Evolutionary conservation across 2,113 vertebrate genomes (phyloP).

Genomic region (Ctenomys sociabilis): DNA sequence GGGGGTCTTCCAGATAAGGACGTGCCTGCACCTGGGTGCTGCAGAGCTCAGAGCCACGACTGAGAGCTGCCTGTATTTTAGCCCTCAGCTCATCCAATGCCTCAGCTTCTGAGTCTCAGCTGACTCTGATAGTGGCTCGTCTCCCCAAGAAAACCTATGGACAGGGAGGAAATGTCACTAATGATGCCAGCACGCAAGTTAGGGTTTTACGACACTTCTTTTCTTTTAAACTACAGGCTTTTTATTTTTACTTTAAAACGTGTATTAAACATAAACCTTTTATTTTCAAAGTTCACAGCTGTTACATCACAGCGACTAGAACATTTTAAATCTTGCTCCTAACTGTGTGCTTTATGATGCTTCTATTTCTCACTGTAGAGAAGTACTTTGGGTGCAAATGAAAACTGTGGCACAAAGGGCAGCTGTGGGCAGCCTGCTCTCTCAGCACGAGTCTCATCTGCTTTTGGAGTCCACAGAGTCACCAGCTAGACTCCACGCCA

Average conservation of each 20-base stretch:
- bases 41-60: background rate
- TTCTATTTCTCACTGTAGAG: background rate
- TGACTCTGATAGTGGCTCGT: constrained; percentile 8
- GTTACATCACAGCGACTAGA: too few relatives aligned
- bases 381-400: background rate
- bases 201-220: background rate
- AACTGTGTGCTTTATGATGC: background rate
- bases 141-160: background rate
- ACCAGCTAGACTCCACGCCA: background rate
- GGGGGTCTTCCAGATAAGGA: background rate
- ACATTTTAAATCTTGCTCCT: too few relatives aligned
- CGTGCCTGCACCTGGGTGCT: constrained; percentile 34
- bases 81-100: background rate
- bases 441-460: background rate
- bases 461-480: background rate
- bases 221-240: too few relatives aligned
- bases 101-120: background rate
- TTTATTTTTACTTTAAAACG: too few relatives aligned
- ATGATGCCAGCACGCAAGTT: background rate
- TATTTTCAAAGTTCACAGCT: too few relatives aligned
- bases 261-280: too few relatives aligned
- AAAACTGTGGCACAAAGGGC: background rate
- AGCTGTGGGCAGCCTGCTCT: background rate
- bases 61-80: background rate
- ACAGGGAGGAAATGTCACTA: background rate